Conservation (phyloP, 2,888 invertebrate genomes). For the Euspilapteryx auroguttella region DNA sequence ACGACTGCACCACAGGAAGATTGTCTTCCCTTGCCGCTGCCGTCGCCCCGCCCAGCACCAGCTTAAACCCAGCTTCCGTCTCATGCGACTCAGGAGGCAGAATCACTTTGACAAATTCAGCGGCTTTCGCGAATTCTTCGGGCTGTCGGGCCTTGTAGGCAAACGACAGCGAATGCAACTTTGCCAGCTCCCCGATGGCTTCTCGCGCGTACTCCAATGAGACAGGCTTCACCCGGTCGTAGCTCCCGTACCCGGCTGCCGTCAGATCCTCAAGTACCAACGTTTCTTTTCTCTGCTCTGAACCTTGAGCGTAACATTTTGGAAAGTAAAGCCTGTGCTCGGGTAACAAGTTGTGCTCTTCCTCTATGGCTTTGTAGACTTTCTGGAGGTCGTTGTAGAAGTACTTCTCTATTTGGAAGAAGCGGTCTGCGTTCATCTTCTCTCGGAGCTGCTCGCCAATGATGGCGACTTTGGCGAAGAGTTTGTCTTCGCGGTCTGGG, state of each 20-base stretch:
- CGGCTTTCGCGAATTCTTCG: constrained; percentile 12
- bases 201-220: constrained; percentile 16
- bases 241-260: constrained; percentile 13
- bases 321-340: constrained; percentile 7
- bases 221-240: constrained; percentile 16
- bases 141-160: constrained; percentile 17
- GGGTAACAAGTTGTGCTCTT: constrained; percentile 5
- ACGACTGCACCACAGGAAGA: constrained; percentile 2
- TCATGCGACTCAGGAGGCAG: neutral
- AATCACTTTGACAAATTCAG: constrained; percentile 2
- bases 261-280: constrained; percentile 16
- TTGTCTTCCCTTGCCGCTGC: too few relatives aligned
- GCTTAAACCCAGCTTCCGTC: neutral
- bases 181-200: constrained; percentile 15
- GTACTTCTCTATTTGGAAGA: constrained; percentile 4
- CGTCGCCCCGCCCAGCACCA: too few relatives aligned
- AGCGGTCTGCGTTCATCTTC: constrained; percentile 9
- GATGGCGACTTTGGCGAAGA: constrained; percentile 25
- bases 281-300: constrained; percentile 10
- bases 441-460: constrained; percentile 17
- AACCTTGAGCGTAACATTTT: constrained; percentile 11
- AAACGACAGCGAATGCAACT: constrained; percentile 23
- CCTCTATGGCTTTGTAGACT: constrained; percentile 6
- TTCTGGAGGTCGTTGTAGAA: constrained; percentile 4
- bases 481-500: constrained; percentile 10